Evolutionary conservation across 2,113 vertebrate species (phyloP).

Genomic region (Phrynocephalus versicolor): DNA sequence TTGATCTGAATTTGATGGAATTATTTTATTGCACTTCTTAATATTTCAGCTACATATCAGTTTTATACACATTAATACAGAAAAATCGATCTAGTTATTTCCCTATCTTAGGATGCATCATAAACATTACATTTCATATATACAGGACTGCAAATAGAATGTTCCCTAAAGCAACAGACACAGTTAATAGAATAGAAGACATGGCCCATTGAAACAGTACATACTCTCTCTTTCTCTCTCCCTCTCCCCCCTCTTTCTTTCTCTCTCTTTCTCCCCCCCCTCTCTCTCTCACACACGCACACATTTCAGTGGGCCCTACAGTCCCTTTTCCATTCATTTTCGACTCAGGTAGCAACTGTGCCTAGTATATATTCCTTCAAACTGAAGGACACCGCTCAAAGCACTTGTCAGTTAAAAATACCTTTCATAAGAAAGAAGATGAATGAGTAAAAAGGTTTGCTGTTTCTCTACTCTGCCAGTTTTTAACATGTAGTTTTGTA

Average conservation of each 20-base stretch:
- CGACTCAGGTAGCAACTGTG: background rate
- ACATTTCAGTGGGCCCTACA: background rate
- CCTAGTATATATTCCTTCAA: background rate
- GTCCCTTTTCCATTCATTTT: too few species aligned
- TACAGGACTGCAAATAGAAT: too few species aligned
- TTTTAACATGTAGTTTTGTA: background rate
- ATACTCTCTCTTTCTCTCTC: too few species aligned
- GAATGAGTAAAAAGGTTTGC: background rate
- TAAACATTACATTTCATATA: background rate
- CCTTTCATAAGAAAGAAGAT: background rate
- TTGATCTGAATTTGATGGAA: background rate
- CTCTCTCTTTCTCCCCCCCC: too few species aligned
- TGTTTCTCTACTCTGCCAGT: background rate
- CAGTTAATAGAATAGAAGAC: background rate
- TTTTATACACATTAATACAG: background rate
- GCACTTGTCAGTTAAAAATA: background rate
- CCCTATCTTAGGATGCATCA: background rate
- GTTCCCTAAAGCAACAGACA: background rate
- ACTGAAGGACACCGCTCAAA: background rate
- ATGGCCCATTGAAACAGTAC: background rate
- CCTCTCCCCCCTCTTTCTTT: too few species aligned
- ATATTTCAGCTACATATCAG: background rate
- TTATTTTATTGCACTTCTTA: constrained; percentile 1
- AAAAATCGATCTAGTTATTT: background rate
- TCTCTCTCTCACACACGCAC: too few species aligned